Evolutionary conservation across 2,113 vertebrate genomes (phyloP), one percentile per base, ranked within the genome.

Genomic region (Spermophilus dauricus): DNA sequence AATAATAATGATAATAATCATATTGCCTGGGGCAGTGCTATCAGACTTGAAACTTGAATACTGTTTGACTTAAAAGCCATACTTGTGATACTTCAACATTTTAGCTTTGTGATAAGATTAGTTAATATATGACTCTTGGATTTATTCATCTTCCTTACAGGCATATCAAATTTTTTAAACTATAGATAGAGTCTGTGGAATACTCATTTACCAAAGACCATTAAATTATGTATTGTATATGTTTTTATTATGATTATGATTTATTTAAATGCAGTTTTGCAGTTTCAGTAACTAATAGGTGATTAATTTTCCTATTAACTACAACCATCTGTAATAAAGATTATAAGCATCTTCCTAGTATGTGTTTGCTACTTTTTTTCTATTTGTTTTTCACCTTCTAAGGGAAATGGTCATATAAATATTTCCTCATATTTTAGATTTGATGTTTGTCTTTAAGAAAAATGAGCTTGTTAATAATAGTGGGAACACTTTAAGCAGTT

Each of bases 81-180:
- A 97, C 34, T 0, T 94, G 97, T 98, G 88, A 96, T 98, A 94
- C 97, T 97, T 97, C 91, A 80, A 84, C 81, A 97, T 97, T 97
- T 97, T 97, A 96, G 14, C 93, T 96, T 94, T 92, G 96, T 98
- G 95, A 97, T 98, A 97, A 96, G 89, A 98, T 98, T 97, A 98
- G 97, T 98, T 96, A 98, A 94, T 97, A 95, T 97, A 76, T 94
- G 17, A 97, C 97, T 98, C 93, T 89, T 82, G 73, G 48, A 97
- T 95, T 98, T 96, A 95, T 96, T 95, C 86, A 8, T 18, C 13
- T 42, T 45, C 63, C 67, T 97, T 86, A 95, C 89, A 96, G 89
- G 67, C 94, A 91, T 58, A 96, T 51, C 48, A 84, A 11, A 1
- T 96, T 81, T 97, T 97, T 84, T 88, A 96, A 98, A 97, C 91